phyloP scores from a whole-genome alignment of 2,797 vertebrate species.

The Varecia variegata region DNA sequence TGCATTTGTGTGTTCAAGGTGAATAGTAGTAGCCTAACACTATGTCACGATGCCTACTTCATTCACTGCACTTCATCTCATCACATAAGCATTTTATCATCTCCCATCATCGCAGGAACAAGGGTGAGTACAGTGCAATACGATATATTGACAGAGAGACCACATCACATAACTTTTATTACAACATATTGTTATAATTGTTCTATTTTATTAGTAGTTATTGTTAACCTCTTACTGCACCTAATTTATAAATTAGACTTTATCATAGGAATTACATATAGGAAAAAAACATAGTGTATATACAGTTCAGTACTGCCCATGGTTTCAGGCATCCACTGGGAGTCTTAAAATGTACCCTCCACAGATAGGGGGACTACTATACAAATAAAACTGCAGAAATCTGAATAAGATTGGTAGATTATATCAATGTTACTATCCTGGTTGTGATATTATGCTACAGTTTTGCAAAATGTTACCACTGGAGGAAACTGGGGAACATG shows the following conservation, averaged over 20 bases:
- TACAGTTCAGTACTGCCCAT: not conserved
- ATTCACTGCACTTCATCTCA: not conserved
- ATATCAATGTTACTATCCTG: not conserved
- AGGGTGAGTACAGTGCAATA: not conserved
- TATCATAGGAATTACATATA: not conserved
- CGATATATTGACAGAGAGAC: not conserved
- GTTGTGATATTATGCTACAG: not conserved
- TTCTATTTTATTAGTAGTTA: not conserved
- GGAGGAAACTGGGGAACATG: not conserved
- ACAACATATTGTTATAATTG: not conserved
- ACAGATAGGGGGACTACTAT: not conserved
- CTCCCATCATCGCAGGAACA: not conserved
- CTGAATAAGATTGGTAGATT: not conserved
- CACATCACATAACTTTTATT: not conserved
- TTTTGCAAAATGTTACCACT: conserved; percentile 27
- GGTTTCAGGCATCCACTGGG: not conserved
- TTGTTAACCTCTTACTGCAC: not conserved
- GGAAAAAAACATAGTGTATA: not conserved
- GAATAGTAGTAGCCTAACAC: not conserved
- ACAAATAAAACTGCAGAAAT: not conserved
- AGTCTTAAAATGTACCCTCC: not conserved
- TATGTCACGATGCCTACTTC: not conserved
- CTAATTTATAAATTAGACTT: not conserved
- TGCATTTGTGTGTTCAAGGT: not conserved
- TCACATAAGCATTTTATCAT: not conserved